Percentiles rank a stretch among this genome's conserved stretches.
Evolutionary conservation across 1,140 invertebrate species (phyloP).

Genomic region (Dreissena rostriformis): DNA sequence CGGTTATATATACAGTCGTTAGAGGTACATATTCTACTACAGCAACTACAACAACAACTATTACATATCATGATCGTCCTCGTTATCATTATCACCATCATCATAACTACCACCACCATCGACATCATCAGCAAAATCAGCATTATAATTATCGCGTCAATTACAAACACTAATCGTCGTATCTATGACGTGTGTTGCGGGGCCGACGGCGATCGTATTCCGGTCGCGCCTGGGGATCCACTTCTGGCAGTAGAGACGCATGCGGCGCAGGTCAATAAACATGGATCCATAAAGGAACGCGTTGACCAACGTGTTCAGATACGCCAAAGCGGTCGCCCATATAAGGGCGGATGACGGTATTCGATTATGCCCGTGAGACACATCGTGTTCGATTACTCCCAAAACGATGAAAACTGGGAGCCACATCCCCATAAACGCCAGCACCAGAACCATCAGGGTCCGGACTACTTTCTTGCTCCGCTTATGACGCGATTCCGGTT

Average conservation of each 20-base stretch:
- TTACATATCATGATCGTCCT: too few species aligned
- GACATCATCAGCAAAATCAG: too few species aligned
- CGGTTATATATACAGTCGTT: too few species aligned
- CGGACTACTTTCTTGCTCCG: slow-evolving; percentile 65
- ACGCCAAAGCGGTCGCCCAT: slow-evolving; percentile 57
- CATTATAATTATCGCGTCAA: too few species aligned
- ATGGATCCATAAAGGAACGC: slow-evolving; percentile 72
- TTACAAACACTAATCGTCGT: too few species aligned
- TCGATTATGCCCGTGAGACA: slow-evolving; percentile 45
- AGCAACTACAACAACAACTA: too few species aligned
- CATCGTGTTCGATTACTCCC: slow-evolving; percentile 62
- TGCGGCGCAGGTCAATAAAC: slow-evolving; percentile 16
- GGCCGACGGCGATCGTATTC: too few species aligned
- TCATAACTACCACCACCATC: too few species aligned
- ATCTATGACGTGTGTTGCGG: too few species aligned
- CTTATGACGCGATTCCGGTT: slow-evolving; percentile 29
- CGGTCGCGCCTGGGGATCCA: too few species aligned
- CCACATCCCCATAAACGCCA: slow-evolving; percentile 74
- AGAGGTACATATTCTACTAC: too few species aligned
- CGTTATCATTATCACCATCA: too few species aligned
- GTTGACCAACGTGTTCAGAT: slow-evolving; percentile 70
- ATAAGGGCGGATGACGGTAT: slow-evolving; percentile 66
- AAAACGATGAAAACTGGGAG: slow-evolving; percentile 69
- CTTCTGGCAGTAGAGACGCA: background rate
- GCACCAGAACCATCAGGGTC: slow-evolving; percentile 67